Evolutionary conservation across 1,140 invertebrate species (phyloP).

Genomic region (Meteorus sp.): DNA sequence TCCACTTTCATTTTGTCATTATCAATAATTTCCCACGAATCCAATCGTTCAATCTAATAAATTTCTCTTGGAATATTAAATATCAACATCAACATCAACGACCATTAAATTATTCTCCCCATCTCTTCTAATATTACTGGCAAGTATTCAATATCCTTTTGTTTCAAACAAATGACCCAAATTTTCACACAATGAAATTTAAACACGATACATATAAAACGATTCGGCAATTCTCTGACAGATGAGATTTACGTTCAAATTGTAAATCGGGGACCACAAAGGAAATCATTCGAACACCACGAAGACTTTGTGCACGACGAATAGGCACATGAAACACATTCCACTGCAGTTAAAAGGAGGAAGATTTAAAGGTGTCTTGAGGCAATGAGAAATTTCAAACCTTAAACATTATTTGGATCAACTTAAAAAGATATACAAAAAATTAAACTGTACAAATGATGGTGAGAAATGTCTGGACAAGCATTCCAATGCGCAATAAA

Average conservation of each 20-base stretch:
- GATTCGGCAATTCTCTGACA: slow-evolving; percentile 15
- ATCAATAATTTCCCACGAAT: no score
- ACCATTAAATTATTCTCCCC: neutral
- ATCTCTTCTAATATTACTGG: no score
- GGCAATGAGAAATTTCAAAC: neutral
- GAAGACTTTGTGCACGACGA: no score
- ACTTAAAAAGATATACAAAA: neutral
- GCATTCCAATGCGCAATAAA: neutral
- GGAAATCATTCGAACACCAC: slow-evolving; percentile 7
- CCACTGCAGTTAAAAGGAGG: slow-evolving; percentile 31
- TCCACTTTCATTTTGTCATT: no score
- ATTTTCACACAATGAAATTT: neutral
- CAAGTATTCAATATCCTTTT: slow-evolving; percentile 3
- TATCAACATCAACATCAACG: neutral
- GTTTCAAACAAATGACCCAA: slow-evolving; percentile 5
- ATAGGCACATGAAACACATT: slow-evolving; percentile 17
- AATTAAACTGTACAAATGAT: neutral
- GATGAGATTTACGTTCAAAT: slow-evolving; percentile 30
- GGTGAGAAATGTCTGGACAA: neutral
- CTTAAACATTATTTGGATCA: neutral
- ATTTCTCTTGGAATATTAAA: no score
- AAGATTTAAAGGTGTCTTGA: slow-evolving; percentile 39
- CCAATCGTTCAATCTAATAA: no score
- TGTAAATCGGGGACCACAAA: slow-evolving; percentile 16
- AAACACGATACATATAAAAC: neutral